Base-by-base conservation (phyloP, 2,888 invertebrate species). In the Pediacus dermestoides region DNA sequence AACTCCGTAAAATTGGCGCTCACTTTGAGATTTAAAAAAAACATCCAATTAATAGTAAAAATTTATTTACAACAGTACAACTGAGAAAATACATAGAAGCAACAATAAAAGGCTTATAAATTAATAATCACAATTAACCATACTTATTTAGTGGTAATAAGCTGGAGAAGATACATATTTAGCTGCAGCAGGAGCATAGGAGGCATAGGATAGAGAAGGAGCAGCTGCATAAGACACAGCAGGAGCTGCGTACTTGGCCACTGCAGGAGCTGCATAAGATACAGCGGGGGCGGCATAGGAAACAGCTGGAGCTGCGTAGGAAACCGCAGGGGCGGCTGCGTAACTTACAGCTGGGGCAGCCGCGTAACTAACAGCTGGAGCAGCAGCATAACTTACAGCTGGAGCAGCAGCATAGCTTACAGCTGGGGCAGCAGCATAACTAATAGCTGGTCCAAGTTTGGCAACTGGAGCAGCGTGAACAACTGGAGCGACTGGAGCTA, bases 341-440 rank as follows among this genome's bases (percentile, higher is more conserved):
- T 50, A 43, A 16, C 53, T 53, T 25, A 57, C 42, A n/a, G 46
- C 40, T 44, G 57, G 52, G 12, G 53, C 47, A 22, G 45, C 15
- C 10, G n/a, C 44, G 25, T 42, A 37, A 27, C 48, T 39, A 27
- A 25, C 30, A 10, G 31, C 16, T 4, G 31, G 9, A 30, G 55
- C 16, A 50, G 48, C 46, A 16, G 43, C 37, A 16, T 41, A 39
- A 9, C 28, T 18, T 11, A 14, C 2, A 27, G 10, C 34, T 25
- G 39, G 39, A 34, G 39, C 39, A 12, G 31, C 39, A 14, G 44
- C 38, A 16, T 31, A 32, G 8, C 39, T 39, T 16, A 39, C 45
- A 8, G 39, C 14, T 32, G 42, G 37, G 21, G 27, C 37, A 11
- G 67, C 66, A 33, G 60, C 40, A 16, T 46, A 39, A 28, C 64